Conservation (phyloP, 2,113 vertebrate genomes). For the Vombatus ursinus region DNA sequence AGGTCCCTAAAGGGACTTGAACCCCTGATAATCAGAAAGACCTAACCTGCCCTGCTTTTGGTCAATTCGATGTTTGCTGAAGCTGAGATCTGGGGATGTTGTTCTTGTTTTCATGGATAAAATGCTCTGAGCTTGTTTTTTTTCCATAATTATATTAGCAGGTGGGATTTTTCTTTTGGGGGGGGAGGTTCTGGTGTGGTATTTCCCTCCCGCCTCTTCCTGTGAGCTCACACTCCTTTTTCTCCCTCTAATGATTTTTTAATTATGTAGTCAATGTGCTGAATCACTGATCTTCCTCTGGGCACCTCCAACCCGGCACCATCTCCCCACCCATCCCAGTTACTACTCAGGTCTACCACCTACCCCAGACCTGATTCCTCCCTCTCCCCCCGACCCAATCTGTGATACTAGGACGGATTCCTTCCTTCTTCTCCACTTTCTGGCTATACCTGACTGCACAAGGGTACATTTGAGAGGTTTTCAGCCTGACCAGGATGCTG, state of each 20-base stretch:
- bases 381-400: too few relatives aligned
- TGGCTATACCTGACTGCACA: neutral
- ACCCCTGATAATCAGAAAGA: neutral
- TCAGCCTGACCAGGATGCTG: neutral
- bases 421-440: neutral
- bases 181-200: conserved; percentile 67
- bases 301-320: conserved; percentile 59
- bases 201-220: conserved; percentile 72
- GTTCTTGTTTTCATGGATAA: conserved; percentile 71
- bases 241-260: conserved; percentile 79
- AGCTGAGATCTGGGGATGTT: conserved; percentile 7
- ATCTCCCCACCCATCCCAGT: conserved; percentile 54
- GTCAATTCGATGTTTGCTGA: neutral
- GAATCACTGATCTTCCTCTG: conserved; percentile 72
- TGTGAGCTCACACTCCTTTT: conserved; percentile 73
- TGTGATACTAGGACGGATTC: neutral
- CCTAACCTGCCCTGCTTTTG: neutral
- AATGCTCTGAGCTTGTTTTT: conserved; percentile 77
- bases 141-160: conserved; percentile 81
- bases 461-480: neutral
- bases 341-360: conserved; percentile 25
- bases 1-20: neutral
- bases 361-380: neutral
- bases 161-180: conserved; percentile 79
- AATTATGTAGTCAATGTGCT: conserved; percentile 77